Conservation (phyloP, 2,888 invertebrate species). For the Mesoligia furuncula region DNA sequence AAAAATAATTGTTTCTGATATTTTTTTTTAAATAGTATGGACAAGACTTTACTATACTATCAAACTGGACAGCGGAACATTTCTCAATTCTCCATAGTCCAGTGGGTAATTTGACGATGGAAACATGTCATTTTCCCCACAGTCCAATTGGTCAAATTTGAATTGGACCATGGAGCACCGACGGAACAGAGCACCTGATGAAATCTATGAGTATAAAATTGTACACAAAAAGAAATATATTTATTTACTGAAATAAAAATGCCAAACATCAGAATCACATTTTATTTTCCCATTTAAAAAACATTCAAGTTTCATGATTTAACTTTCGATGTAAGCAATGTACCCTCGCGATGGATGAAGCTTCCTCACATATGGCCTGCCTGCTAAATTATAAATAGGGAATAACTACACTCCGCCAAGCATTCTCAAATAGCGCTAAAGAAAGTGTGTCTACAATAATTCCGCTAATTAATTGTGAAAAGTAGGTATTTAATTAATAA, state of each 20-base stretch:
- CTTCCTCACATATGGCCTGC: slow-evolving; percentile 15
- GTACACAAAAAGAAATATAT: slow-evolving; percentile 51
- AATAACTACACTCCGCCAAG: slow-evolving; percentile 51
- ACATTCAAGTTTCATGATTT: slow-evolving; percentile 69
- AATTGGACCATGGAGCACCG: too few species aligned
- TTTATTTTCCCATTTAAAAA: slow-evolving; percentile 74
- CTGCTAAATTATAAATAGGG: slow-evolving; percentile 40
- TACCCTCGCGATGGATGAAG: slow-evolving; percentile 41
- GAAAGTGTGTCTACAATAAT: slow-evolving; percentile 24
- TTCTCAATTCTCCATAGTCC: too few species aligned
- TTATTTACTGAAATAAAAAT: slow-evolving; percentile 60
- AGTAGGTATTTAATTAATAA: neutral
- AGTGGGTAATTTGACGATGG: too few species aligned
- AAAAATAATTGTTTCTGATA: too few species aligned
- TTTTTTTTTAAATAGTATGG: too few species aligned
- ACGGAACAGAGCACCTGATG: slow-evolving; percentile 50
- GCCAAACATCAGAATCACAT: slow-evolving; percentile 54
- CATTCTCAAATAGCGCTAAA: slow-evolving; percentile 40
- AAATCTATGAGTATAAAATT: slow-evolving; percentile 44
- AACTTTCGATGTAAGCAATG: slow-evolving; percentile 69
- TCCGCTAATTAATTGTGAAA: slow-evolving; percentile 3
- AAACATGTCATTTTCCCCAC: too few species aligned
- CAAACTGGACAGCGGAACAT: too few species aligned
- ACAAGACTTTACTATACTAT: too few species aligned
- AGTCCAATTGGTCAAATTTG: too few species aligned